These are phyloP conservation scores for Drosophila vallismaia DNA, from an alignment of 2,888 invertebrate genomes.

Conservation along the genomic window DNA sequence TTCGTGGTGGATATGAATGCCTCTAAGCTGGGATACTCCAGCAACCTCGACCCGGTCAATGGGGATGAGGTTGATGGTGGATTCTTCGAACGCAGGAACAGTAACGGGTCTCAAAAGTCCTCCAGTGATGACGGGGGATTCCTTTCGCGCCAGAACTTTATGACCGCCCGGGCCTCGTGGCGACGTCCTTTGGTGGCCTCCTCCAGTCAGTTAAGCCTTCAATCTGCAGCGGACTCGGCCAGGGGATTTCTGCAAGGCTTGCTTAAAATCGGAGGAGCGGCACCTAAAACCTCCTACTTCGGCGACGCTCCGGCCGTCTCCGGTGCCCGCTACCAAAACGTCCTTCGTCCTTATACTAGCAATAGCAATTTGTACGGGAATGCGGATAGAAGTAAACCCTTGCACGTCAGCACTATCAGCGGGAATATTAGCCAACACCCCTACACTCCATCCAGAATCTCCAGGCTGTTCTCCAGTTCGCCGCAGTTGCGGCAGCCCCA, in stretches of 20 bases:
- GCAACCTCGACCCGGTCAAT: slow-evolving; percentile 40
- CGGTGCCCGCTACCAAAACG: slow-evolving; percentile 81
- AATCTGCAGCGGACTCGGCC: slow-evolving; percentile 87
- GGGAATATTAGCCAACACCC: slow-evolving; percentile 68
- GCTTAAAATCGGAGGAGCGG: slow-evolving; percentile 74
- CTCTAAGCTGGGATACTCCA: slow-evolving; percentile 48
- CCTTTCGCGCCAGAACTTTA: slow-evolving; percentile 86
- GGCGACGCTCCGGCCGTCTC: slow-evolving; percentile 45
- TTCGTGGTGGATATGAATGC: slow-evolving; percentile 86
- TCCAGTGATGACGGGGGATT: slow-evolving; percentile 94
- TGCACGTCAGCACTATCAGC: slow-evolving; percentile 83
- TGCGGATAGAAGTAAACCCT: slow-evolving; percentile 81
- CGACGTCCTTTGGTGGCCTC: slow-evolving; percentile 87
- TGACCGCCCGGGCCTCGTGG: slow-evolving; percentile 87
- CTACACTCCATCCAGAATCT: slow-evolving; percentile 83
- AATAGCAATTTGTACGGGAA: slow-evolving; percentile 73
- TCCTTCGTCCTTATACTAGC: slow-evolving; percentile 63
- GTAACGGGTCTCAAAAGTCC: slow-evolving; percentile 86
- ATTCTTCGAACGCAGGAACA: slow-evolving; percentile 84
- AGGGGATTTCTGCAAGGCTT: slow-evolving; percentile 85
- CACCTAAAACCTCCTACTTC: slow-evolving; percentile 30
- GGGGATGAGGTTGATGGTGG: slow-evolving; percentile 68
- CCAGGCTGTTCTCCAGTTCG: slow-evolving; percentile 87
- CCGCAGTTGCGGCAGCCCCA: slow-evolving; percentile 84
- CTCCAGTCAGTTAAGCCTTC: slow-evolving; percentile 88